Evolutionary conservation across 2,888 invertebrate genomes (phyloP).

Genomic region (Lasius platythorax): DNA sequence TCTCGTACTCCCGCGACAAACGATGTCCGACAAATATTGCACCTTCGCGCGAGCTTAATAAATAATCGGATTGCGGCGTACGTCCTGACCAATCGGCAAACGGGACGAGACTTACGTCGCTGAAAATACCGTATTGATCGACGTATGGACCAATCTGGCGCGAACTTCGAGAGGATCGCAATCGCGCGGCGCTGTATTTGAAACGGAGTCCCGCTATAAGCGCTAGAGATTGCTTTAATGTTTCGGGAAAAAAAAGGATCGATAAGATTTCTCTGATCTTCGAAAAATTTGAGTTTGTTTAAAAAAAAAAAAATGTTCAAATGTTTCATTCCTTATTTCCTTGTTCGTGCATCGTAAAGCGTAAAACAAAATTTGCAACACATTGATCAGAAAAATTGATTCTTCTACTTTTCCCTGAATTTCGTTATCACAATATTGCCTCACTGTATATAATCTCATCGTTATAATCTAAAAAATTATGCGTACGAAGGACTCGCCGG

Average conservation of each 20-base stretch:
- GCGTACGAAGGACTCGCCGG: not conserved
- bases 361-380: not conserved
- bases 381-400: not conserved
- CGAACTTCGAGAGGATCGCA: conserved; percentile 19
- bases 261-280: not conserved
- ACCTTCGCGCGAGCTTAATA: conserved; percentile 87
- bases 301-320: not conserved
- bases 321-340: not conserved
- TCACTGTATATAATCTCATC: not conserved
- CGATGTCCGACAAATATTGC: conserved; percentile 63
- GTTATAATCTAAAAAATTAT: not conserved
- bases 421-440: not conserved
- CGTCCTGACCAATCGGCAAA: conserved; percentile 86
- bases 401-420: not conserved
- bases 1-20: conserved; percentile 3
- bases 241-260: not conserved
- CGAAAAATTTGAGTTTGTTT: not conserved
- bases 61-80: conserved; percentile 87
- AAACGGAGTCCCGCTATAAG: not conserved
- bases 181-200: conserved; percentile 4
- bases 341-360: not conserved
- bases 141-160: conserved; percentile 73
- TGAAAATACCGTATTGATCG: conserved; percentile 87
- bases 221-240: not conserved
- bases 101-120: conserved; percentile 86